phyloP scores from a whole-genome alignment of 1,140 invertebrate species.

The Anoplophora glabripennis region DNA sequence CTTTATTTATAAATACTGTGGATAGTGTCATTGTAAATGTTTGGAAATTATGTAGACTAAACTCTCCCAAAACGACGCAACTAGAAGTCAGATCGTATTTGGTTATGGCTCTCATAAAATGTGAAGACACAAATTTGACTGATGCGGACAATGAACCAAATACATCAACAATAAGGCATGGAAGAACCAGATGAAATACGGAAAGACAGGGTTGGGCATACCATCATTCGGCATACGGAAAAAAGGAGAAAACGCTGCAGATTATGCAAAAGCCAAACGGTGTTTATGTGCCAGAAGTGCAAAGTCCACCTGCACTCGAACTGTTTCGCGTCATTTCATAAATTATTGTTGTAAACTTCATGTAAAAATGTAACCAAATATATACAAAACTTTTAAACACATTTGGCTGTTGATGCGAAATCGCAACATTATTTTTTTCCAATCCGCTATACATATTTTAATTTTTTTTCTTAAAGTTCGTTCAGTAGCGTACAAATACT shows the following conservation, averaged over 20 bases:
- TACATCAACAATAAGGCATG: slow-evolving; percentile 10
- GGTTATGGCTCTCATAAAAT: too few relatives aligned
- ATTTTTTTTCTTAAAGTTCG: too few relatives aligned
- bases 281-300: not conserved
- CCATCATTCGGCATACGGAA: not conserved
- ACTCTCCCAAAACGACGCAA: slow-evolving; percentile 24
- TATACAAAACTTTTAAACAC: too few relatives aligned
- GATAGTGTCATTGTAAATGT: slow-evolving; percentile 32
- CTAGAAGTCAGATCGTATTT: slow-evolving; percentile 27
- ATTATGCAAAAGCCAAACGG: not conserved
- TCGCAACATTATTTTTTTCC: too few relatives aligned
- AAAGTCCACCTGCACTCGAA: not conserved
- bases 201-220: not conserved
- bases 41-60: slow-evolving; percentile 28
- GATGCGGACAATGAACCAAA: slow-evolving; percentile 7
- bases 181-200: slow-evolving; percentile 1
- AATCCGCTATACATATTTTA: too few relatives aligned
- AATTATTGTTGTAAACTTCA: too few relatives aligned
- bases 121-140: too few relatives aligned
- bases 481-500: too few relatives aligned
- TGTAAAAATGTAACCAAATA: too few relatives aligned
- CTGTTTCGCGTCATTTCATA: too few relatives aligned
- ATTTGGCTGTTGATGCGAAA: too few relatives aligned
- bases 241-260: not conserved
- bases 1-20: slow-evolving; percentile 33